Conservation (phyloP, 2,113 vertebrate genomes). For the Greenwoodochromis staneri region DNA sequence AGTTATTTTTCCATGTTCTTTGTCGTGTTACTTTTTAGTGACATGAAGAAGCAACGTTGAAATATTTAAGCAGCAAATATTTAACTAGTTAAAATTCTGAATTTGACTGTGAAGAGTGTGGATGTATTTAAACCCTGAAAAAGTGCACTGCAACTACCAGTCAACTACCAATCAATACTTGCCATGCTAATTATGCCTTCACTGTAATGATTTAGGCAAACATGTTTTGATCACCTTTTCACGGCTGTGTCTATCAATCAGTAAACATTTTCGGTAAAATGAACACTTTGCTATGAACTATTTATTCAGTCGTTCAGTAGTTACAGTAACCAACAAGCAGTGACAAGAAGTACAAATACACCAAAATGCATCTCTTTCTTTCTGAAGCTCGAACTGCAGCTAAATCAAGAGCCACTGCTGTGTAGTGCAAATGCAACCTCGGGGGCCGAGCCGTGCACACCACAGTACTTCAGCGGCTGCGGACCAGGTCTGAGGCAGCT, state of each 20-base stretch:
- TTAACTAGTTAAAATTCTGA: not conserved
- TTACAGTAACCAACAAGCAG: not conserved
- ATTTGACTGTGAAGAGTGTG: not conserved
- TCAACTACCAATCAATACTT: not conserved
- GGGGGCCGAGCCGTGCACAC: not conserved
- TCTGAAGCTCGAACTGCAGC: not conserved
- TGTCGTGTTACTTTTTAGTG: not conserved
- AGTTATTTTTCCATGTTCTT: not conserved
- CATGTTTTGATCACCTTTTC: not conserved
- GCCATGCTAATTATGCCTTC: not conserved
- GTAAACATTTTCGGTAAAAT: conserved; percentile 50
- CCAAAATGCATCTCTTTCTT: conserved; percentile 2
- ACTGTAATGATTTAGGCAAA: not conserved
- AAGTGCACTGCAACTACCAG: not conserved
- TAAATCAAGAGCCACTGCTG: not conserved
- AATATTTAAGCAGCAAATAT: not conserved
- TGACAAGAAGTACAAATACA: not conserved
- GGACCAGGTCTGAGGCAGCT: not conserved
- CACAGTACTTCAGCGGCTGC: not conserved
- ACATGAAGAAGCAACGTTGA: not conserved
- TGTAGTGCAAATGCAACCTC: conserved; percentile 44
- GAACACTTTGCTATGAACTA: not conserved
- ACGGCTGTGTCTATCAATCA: not conserved
- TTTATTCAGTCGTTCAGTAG: not conserved
- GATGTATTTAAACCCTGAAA: not conserved